Conservation (phyloP, 30 jellyfish, hydroid and myxozoan species). For the Cassiopea xamachana region DNA sequence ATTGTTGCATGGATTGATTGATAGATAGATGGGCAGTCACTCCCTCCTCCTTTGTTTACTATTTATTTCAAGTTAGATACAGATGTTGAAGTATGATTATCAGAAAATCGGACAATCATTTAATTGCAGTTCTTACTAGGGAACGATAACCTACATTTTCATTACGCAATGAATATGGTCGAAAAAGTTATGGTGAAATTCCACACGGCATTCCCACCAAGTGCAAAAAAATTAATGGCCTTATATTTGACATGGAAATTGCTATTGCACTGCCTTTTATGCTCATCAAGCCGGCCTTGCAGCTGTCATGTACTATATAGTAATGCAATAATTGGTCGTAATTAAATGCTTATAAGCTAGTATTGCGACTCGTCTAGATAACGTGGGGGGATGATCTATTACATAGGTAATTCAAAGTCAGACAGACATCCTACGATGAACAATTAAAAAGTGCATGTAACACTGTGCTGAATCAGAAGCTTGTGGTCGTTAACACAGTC, state of each 20-base stretch:
- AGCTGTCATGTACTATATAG: background rate
- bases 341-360: background rate
- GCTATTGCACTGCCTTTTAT: background rate
- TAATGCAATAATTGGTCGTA: background rate
- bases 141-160: background rate
- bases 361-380: background rate
- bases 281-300: background rate
- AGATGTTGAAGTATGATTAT: background rate
- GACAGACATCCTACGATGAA: background rate
- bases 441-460: background rate
- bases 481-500: background rate
- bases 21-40: too few relatives aligned
- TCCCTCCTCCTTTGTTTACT: too few relatives aligned
- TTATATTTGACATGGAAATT: background rate
- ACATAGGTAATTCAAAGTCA: background rate
- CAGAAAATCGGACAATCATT: background rate
- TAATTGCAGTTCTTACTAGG: background rate
- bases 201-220: background rate
- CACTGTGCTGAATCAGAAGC: background rate
- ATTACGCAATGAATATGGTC: background rate
- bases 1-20: too few relatives aligned
- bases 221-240: background rate
- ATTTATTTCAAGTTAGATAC: too few relatives aligned
- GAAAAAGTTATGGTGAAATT: background rate
- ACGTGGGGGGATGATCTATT: slow-evolving; percentile 12